Evolutionary conservation across 2,888 invertebrate genomes (phyloP), one percentile per base, ranked within the genome.

Genomic region (Amphipyra berbera): DNA sequence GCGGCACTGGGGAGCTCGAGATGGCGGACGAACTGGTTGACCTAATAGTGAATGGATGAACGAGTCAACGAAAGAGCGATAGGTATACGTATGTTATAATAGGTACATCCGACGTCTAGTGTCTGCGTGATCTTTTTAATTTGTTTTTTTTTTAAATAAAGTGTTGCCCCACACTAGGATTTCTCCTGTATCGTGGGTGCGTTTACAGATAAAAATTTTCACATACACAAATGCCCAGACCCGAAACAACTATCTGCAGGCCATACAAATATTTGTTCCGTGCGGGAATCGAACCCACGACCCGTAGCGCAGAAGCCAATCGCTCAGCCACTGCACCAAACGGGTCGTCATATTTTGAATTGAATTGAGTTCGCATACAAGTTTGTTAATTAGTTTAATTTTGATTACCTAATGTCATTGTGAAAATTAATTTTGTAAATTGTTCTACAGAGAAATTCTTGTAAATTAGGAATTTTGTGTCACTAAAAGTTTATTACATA

Each of bases 1-100:
- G 76, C 68, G 76, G 75, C 79, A 79, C 77, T 65, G 64, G 80
- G 77, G 70, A 78, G 64, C 75, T 78, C 71, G 68, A 81, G 79
- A 76, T 69, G 77, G 73, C 73, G 67, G 59, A 71, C 63, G 61
- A 67, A 67, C 56, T 71, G 57, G 70, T 79, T 77, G 75, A 79
- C 75, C 68, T 74, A 77, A 79, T 74, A 66, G 49, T 68, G 77
- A 74, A 73, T 54, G 68, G 56, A 73, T 74, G 75, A 74, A 62
- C 57, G 69, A 70, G 9, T 9, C 3, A 9, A 68, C 50, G 69
- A 55, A 69, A 54, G 63, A 71, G 57, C 46, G 21, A 54, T 55
- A 68, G 12, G 21, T 21, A 21, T 21, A 21, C 3, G 21, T 21
- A 21, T 21, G 21, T n/a, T n/a, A n/a, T n/a, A n/a, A n/a, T 21